These are phyloP conservation scores for Bombus confusus DNA, from an alignment of 1,140 invertebrate genomes.

Conservation along the genomic window DNA sequence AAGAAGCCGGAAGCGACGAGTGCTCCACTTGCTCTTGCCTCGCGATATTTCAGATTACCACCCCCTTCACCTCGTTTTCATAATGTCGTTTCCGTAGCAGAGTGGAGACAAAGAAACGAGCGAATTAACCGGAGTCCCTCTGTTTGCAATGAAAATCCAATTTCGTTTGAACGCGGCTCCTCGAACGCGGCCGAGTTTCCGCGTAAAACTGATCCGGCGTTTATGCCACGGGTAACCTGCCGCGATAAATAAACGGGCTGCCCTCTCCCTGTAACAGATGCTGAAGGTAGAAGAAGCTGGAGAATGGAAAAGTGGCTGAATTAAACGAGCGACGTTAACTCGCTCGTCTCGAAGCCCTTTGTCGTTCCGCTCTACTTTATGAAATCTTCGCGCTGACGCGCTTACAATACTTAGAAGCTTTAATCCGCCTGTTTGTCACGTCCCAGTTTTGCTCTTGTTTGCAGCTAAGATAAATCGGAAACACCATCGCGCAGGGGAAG, in stretches of 20 bases:
- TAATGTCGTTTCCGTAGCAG: slow-evolving; percentile 7
- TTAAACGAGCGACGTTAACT: slow-evolving; percentile 29
- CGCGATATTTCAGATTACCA: neutral
- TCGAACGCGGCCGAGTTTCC: neutral
- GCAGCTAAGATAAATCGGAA: neutral
- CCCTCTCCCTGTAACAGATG: no score
- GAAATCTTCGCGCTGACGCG: neutral
- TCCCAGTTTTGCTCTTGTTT: no score
- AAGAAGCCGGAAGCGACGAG: neutral
- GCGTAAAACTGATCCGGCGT: slow-evolving; percentile 36
- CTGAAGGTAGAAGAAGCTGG: neutral
- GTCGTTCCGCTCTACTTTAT: neutral
- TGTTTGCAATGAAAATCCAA: slow-evolving; percentile 41
- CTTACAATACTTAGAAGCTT: no score
- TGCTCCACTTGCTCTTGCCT: no score
- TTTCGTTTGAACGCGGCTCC: slow-evolving; percentile 30
- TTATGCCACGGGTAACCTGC: slow-evolving; percentile 19
- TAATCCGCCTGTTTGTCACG: no score
- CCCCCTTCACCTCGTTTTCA: neutral
- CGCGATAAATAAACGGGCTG: slow-evolving; percentile 18
- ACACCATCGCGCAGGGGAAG: neutral
- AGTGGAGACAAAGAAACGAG: slow-evolving; percentile 33
- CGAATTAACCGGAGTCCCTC: slow-evolving; percentile 21
- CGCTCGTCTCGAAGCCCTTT: neutral
- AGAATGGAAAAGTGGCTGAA: neutral